Base-by-base conservation (phyloP, 1,140 invertebrate species). In the Euura lappo region DNA sequence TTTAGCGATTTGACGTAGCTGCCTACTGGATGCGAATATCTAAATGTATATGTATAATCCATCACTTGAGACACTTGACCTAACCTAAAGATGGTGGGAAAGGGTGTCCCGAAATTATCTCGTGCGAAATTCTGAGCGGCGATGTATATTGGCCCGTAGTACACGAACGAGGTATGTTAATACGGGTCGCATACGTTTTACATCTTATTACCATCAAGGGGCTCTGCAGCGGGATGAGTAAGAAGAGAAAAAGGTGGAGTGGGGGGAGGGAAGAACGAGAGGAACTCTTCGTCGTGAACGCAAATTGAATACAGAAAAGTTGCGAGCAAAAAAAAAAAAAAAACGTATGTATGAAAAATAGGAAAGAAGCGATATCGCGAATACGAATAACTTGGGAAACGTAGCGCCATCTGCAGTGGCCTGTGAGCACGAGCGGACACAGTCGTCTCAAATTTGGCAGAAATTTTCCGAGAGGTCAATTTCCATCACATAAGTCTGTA, bases 231-330 rank as follows among this genome's bases (percentile, higher is more conserved):
- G 51, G 28, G 28, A 5, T 3, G 51, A 6, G 13, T 11, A 60
- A 5, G 3, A n/a, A 6, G 51, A 60, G 6, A 3, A 6, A n/a
- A 60, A 60, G 51, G 51, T 11, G 13, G 6, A n/a, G 8, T 6
- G 13, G 13, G 51, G 13, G 51, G 51, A 60, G 3, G 51, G 6
- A 60, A 60, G 51, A 28, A 28, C 51, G 51, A 60, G 51, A n/a
- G 13, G 10, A 60, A n/a, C 10, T 60, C 2, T n/a, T 10, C 8
- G n/a, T 8, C 51, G 8, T 60, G 2, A n/a, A 60, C 51, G 51
- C 51, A 60, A 60, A 60, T 60, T 60, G 51, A 60, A 60, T 60
- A 60, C 51, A 60, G 51, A 60, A 60, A 60, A 60, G 51, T 60
- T 0, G 8, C 28, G 28, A 28, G 28, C 1, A 28, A 28, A 28